Conservation (phyloP, 2,888 invertebrate genomes). For the Torymus auratus region DNA sequence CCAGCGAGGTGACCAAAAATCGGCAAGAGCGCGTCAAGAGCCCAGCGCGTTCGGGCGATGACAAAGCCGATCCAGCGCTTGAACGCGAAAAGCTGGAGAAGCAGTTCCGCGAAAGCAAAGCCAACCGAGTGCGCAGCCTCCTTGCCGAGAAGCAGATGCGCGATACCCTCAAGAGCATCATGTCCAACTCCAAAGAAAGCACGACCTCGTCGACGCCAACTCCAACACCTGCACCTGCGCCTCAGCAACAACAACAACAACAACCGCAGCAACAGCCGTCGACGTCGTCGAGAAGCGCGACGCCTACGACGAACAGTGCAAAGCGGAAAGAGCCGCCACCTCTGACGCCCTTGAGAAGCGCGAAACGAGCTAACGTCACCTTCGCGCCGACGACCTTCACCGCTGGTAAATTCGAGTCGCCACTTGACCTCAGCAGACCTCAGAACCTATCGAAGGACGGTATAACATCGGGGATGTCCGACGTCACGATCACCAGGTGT, state of each 20-base stretch:
- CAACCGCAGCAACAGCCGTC: no score
- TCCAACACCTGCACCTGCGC: background rate
- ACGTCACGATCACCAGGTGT: conserved; percentile 19
- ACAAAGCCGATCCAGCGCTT: conserved; percentile 60
- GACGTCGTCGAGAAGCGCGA: background rate
- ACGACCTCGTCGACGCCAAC: background rate
- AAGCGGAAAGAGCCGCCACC: conserved; percentile 72
- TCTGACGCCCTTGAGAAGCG: conserved; percentile 67
- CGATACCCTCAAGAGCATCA: conserved; percentile 69
- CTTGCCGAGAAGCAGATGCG: conserved; percentile 73
- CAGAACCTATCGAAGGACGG: conserved; percentile 58
- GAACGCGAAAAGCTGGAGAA: conserved; percentile 70
- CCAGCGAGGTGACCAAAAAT: conserved; percentile 65
- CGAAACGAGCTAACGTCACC: conserved; percentile 61
- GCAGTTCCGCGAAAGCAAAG: conserved; percentile 70
- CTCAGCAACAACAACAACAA: conserved; percentile 12
- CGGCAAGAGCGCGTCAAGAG: conserved; percentile 62
- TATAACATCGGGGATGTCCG: conserved; percentile 61
- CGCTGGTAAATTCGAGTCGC: conserved; percentile 66
- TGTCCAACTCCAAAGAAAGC: conserved; percentile 54
- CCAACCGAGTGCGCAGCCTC: conserved; percentile 70
- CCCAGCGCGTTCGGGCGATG: conserved; percentile 53
- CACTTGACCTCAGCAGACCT: conserved; percentile 68
- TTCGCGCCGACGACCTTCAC: conserved; percentile 56
- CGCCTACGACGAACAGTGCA: conserved; percentile 34